Conservation (phyloP, 1,140 invertebrate genomes). For the Ephestia elutella region DNA sequence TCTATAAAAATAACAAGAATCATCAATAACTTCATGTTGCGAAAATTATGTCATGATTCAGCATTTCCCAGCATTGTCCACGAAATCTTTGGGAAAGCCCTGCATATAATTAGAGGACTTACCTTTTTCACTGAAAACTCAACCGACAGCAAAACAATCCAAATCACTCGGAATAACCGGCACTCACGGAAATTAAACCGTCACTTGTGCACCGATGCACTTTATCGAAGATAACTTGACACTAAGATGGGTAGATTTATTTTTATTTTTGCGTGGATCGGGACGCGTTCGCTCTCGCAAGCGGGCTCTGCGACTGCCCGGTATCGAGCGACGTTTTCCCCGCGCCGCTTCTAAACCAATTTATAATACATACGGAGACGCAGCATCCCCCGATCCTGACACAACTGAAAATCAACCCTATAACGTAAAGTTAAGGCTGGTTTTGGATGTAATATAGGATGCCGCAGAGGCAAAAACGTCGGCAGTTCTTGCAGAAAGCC, state of each 20-base stretch:
- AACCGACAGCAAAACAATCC: conserved; percentile 28
- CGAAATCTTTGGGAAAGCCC: background rate
- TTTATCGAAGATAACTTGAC: background rate
- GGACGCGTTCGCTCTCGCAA: conserved; percentile 32
- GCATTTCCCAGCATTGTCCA: background rate
- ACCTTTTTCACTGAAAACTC: conserved; percentile 26
- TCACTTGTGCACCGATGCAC: background rate
- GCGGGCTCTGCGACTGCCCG: conserved; percentile 54
- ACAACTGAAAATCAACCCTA: conserved; percentile 36
- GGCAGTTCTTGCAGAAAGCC: conserved; percentile 60
- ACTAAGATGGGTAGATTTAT: conserved; percentile 25
- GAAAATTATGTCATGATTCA: background rate
- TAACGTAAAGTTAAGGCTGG: conserved; percentile 11
- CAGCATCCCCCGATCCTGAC: conserved; percentile 55
- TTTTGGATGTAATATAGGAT: conserved; percentile 25
- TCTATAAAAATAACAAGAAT: too few relatives aligned
- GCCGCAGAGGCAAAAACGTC: conserved; percentile 69
- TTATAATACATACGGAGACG: conserved; percentile 73
- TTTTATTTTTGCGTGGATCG: conserved; percentile 30
- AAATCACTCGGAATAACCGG: conserved; percentile 9
- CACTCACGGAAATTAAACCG: background rate
- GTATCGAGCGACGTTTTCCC: conserved; percentile 64
- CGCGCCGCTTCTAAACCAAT: conserved; percentile 71
- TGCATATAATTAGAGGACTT: conserved; percentile 15
- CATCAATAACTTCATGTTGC: too few relatives aligned